phyloP scores from a whole-genome alignment of 2,888 invertebrate species.

The Scaptodrosophila latifasciaeformis region DNA sequence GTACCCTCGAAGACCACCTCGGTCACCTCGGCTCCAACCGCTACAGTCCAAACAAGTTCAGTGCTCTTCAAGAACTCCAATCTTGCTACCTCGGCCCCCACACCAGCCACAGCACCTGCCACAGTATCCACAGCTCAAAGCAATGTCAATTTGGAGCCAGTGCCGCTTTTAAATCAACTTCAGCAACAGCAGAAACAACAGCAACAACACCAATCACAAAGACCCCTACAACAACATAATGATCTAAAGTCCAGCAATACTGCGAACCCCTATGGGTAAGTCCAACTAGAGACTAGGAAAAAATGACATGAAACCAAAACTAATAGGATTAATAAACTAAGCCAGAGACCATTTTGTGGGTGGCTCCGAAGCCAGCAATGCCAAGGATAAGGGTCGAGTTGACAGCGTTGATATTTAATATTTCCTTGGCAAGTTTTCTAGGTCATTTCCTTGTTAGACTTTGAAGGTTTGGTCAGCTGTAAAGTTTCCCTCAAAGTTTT shows the following conservation, averaged over 20 bases:
- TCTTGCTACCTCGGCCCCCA: slow-evolving; percentile 24
- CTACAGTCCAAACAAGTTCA: slow-evolving; percentile 23
- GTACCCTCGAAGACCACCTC: slow-evolving; percentile 31
- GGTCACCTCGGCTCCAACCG: slow-evolving; percentile 2
- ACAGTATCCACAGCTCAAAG: slow-evolving; percentile 17
- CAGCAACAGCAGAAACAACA: slow-evolving; percentile 7
- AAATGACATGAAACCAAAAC: too few relatives aligned
- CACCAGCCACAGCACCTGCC: background rate
- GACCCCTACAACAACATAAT: slow-evolving; percentile 39
- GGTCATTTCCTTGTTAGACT: too few relatives aligned
- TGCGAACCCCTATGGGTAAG: slow-evolving; percentile 39
- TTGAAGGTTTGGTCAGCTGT: too few relatives aligned
- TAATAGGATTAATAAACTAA: too few relatives aligned
- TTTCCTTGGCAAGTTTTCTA: too few relatives aligned
- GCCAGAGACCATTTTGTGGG: too few relatives aligned
- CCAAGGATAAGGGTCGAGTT: too few relatives aligned
- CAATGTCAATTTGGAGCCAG: slow-evolving; percentile 44
- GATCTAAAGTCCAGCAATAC: slow-evolving; percentile 46
- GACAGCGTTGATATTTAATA: too few relatives aligned
- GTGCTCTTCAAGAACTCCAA: slow-evolving; percentile 42
- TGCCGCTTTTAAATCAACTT: slow-evolving; percentile 50
- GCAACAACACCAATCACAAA: slow-evolving; percentile 12
- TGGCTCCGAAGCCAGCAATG: too few relatives aligned
- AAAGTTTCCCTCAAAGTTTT: too few relatives aligned
- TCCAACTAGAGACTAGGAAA: too few relatives aligned